These are phyloP conservation scores for Drosophila watanabei DNA, from an alignment of 1,140 invertebrate species.

Conservation along the genomic window DNA sequence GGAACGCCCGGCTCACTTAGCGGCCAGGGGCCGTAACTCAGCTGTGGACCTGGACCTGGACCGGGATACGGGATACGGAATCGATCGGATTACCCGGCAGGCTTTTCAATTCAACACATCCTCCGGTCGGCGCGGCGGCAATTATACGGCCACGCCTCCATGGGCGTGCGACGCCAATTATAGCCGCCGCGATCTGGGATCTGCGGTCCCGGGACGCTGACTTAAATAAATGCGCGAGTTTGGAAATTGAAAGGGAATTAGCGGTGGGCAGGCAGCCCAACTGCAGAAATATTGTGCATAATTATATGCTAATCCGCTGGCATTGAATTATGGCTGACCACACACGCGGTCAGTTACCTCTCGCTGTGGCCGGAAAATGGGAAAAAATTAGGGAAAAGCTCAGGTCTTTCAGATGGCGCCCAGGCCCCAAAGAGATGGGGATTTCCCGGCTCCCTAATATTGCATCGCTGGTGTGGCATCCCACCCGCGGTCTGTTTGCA, in stretches of 20 bases:
- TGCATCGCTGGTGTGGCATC: conserved; percentile 12
- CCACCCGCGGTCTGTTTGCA: conserved; percentile 67
- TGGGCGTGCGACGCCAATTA: conserved; percentile 76
- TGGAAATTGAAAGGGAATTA: conserved; percentile 80
- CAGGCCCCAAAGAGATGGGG: conserved; percentile 16
- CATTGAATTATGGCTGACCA: conserved; percentile 56
- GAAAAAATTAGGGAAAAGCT: conserved; percentile 3
- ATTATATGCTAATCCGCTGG: conserved; percentile 76
- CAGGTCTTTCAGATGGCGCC: conserved; percentile 18
- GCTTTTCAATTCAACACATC: conserved; percentile 84
- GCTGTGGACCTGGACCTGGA: background rate
- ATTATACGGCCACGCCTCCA: conserved; percentile 56
- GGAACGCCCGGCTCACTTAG: conserved; percentile 67
- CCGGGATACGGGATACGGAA: conserved; percentile 10
- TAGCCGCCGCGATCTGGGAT: conserved; percentile 29
- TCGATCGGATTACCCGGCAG: conserved; percentile 81
- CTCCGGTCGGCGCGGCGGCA: conserved; percentile 58
- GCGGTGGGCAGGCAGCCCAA: conserved; percentile 44
- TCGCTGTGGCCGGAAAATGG: background rate
- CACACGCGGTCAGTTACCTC: conserved; percentile 45
- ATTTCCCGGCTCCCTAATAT: conserved; percentile 1
- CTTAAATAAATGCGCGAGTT: conserved; percentile 83
- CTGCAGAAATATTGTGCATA: conserved; percentile 77
- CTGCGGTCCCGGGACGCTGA: conserved; percentile 51
- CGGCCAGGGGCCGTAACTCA: conserved; percentile 67